Conservation (phyloP, 2,113 vertebrate genomes). For the Tetraodon nigroviridis region DNA sequence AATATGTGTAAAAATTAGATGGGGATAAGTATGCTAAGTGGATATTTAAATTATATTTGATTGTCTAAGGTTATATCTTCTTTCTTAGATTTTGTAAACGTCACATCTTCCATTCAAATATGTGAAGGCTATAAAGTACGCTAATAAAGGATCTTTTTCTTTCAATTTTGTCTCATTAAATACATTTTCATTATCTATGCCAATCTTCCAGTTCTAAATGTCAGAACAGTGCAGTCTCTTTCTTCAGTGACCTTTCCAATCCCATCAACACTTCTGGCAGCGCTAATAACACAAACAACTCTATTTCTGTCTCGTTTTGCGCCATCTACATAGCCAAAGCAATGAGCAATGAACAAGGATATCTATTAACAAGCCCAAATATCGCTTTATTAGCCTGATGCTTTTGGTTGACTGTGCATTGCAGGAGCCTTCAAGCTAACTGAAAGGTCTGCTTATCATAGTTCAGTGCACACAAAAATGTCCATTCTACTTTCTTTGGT, state of each 20-base stretch:
- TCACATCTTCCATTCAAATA: background rate
- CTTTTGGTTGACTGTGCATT: background rate
- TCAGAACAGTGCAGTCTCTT: constrained; percentile 54
- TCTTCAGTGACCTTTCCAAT: constrained; percentile 62
- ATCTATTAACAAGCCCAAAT: constrained; percentile 24
- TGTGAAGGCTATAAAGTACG: background rate
- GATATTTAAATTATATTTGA: too few species aligned
- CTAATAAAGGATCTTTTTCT: background rate
- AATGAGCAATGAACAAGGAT: constrained; percentile 31
- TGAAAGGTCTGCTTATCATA: constrained; percentile 12
- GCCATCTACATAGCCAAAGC: constrained; percentile 47
- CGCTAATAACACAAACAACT: constrained; percentile 33
- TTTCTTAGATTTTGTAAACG: too few species aligned
- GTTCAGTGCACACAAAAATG: background rate
- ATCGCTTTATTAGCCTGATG: constrained; percentile 17
- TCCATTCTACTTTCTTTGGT: constrained; percentile 1
- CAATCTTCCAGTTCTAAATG: constrained; percentile 50
- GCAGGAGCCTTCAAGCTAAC: constrained; percentile 3
- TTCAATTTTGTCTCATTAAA: constrained; percentile 41
- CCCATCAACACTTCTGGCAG: constrained; percentile 40
- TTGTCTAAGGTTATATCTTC: too few species aligned
- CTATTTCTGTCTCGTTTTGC: constrained; percentile 24
- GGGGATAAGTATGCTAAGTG: too few species aligned
- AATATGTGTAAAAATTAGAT: too few species aligned
- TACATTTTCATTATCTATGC: constrained; percentile 52